Base-by-base conservation (phyloP, 2,797 vertebrate genomes). In the Typhlichthys subterraneus region DNA sequence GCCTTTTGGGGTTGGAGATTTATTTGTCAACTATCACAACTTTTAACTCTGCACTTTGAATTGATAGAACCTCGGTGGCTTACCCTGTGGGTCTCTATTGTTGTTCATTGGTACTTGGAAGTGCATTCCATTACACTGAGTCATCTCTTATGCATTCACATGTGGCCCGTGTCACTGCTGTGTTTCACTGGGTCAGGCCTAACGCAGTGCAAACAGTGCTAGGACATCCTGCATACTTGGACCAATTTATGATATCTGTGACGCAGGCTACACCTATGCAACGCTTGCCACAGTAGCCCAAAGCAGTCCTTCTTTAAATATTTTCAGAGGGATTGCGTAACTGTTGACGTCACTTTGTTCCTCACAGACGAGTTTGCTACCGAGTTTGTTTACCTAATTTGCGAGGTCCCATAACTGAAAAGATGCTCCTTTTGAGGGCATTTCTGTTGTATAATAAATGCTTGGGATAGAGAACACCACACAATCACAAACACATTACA, bases 11-110 rank as follows among this genome's bases (percentile, higher is more conserved):
- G 57, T 55, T 63, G 42, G 66, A 74, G 72, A 80, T 79, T 81
- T 84, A 84, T 83, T 83, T 80, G 80, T 84, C 80, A 87, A 80
- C 81, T 78, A 87, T 85, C 72, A 83, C 72, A 80, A 75, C 73
- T 75, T 76, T 81, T 77, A 55, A 69, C 73, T 80, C 84, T 67
- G 75, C 61, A 72, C 79, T 81, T 59, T 68, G 61, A 9, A 83
- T 76, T 75, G 70, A 86, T 74, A 56, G 72, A 85, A 73, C 80
- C 77, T 76, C 61, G 38, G 80, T 77, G 76, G 72, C 70, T 84
- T 65, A 75, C 85, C 58, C 76, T 75, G 70, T 68, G 54, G 66
- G 68, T 79, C 76, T 81, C 74, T 81, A 75, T 75, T 85, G 73
- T 78, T 85, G 73, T 67, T 80, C 72, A 70, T 68, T 52, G 71